Evolutionary conservation across 1,140 invertebrate genomes (phyloP).

Genomic region (Philopotamus ludificatus): DNA sequence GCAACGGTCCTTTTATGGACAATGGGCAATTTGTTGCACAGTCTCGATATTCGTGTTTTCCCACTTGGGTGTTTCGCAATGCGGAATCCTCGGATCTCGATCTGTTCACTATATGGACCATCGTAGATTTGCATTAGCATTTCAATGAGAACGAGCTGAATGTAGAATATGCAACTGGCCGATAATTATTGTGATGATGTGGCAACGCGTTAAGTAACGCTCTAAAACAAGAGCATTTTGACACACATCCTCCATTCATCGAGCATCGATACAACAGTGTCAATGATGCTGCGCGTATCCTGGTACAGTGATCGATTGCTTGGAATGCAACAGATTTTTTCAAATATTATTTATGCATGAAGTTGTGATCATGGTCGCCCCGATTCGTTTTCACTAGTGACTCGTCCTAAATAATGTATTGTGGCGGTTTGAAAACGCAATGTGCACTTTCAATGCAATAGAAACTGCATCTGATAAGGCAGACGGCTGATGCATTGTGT

Average conservation of each 20-base stretch:
- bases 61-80: too few relatives aligned
- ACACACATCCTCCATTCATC: neutral
- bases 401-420: neutral
- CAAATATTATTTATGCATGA: too few relatives aligned
- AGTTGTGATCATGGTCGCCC: neutral
- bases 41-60: too few relatives aligned
- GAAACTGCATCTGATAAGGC: neutral
- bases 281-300: neutral
- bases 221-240: constrained; percentile 2
- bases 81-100: too few relatives aligned
- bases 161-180: neutral
- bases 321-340: too few relatives aligned
- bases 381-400: too few relatives aligned
- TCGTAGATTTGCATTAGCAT: neutral
- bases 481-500: neutral
- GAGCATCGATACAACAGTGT: neutral
- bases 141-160: neutral
- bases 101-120: too few relatives aligned
- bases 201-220: neutral
- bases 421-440: neutral
- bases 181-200: neutral
- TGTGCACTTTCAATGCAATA: neutral
- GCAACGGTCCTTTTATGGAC: too few relatives aligned
- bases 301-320: too few relatives aligned
- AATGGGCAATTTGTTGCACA: too few relatives aligned